Percentiles rank a stretch among this genome's conserved stretches.
Evolutionary conservation across 2,797 vertebrate genomes (phyloP).

Genomic region (Podarcis lilfordi): DNA sequence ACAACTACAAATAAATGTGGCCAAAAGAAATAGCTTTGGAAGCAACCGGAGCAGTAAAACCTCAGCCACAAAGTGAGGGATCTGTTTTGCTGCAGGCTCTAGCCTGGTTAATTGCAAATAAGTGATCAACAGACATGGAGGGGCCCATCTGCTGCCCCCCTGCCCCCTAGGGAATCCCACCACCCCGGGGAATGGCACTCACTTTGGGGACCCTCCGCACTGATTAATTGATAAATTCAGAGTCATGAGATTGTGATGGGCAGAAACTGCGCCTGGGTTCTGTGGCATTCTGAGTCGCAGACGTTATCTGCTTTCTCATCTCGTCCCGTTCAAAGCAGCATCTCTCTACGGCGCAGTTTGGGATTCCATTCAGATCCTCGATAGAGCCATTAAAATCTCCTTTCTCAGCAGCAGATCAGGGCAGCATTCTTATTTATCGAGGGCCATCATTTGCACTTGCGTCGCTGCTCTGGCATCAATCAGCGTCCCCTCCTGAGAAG

Average conservation of each 20-base stretch:
- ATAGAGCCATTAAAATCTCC: not conserved
- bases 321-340: not conserved
- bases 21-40: too few species aligned
- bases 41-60: too few species aligned
- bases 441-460: rapidly evolving
- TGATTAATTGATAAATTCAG: not conserved
- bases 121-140: too few species aligned
- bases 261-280: too few species aligned
- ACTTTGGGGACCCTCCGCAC: too few species aligned
- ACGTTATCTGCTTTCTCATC: not conserved
- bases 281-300: not conserved
- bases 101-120: too few species aligned
- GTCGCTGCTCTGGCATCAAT: not conserved
- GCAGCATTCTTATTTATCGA: conserved; percentile 18
- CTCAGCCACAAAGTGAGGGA: too few species aligned
- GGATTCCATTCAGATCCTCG: not conserved
- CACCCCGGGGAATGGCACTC: too few species aligned
- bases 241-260: not conserved
- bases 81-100: too few species aligned
- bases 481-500: rapidly evolving
- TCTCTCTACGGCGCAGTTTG: not conserved
- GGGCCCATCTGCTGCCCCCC: too few species aligned
- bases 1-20: too few species aligned
- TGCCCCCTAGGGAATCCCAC: too few species aligned
- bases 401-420: not conserved